Evolutionary conservation across 2,888 invertebrate species (phyloP).

Genomic region (Meteorus colon): DNA sequence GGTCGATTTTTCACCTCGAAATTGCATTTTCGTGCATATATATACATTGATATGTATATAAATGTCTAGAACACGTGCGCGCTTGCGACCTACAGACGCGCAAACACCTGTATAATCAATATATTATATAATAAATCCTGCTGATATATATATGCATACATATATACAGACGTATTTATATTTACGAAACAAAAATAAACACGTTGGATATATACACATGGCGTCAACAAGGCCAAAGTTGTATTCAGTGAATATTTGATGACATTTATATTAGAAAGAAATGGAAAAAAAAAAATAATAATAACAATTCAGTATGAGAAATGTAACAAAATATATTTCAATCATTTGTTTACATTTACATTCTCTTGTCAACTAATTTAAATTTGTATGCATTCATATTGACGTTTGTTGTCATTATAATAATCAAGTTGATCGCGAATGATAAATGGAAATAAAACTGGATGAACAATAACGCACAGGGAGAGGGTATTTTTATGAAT

Average conservation of each 20-base stretch:
- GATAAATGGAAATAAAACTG: background rate
- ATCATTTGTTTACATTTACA: too few species aligned
- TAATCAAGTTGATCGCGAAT: background rate
- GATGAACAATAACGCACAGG: background rate
- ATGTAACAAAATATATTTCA: too few species aligned
- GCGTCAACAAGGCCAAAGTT: conserved; percentile 27
- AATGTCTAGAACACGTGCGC: conserved; percentile 15
- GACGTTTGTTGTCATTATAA: background rate
- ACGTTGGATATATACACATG: background rate
- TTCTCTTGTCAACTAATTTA: too few species aligned
- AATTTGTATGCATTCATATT: too few species aligned
- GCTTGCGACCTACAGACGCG: conserved; percentile 7
- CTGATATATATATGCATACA: background rate
- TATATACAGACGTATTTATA: background rate
- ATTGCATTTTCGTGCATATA: background rate
- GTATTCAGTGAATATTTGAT: background rate
- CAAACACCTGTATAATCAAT: conserved; percentile 27
- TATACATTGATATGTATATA: background rate
- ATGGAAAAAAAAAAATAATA: background rate
- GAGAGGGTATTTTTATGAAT: background rate
- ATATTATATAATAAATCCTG: conserved; percentile 17
- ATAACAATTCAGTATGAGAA: background rate
- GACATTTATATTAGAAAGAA: background rate
- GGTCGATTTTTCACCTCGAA: conserved; percentile 14
- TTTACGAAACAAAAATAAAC: conserved; percentile 17